These are phyloP conservation scores for Tipula helvola DNA, from an alignment of 2,888 invertebrate genomes.

Conservation along the genomic window DNA sequence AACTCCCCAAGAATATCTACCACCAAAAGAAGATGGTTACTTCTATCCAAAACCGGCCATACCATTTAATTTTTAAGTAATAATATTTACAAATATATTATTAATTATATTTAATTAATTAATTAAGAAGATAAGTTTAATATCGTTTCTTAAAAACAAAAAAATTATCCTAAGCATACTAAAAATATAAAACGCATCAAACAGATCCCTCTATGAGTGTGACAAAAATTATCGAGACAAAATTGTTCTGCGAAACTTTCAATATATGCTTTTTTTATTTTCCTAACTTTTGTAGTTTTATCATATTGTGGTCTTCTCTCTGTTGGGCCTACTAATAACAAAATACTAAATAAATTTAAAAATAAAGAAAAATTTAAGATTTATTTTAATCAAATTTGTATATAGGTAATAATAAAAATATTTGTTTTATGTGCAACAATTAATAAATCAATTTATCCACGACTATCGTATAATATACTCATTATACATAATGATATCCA, in stretches of 20 bases:
- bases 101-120: neutral
- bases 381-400: neutral
- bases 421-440: neutral
- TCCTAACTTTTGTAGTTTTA: neutral
- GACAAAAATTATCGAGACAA: neutral
- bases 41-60: slow-evolving; percentile 10
- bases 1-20: slow-evolving; percentile 31
- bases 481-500: no score
- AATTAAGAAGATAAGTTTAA: neutral
- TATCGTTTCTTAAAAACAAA: neutral
- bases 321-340: neutral
- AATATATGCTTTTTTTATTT: neutral
- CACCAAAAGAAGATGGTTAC: slow-evolving; percentile 20
- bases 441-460: neutral
- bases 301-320: neutral
- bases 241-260: neutral
- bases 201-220: neutral
- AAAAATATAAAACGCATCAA: neutral
- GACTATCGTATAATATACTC: no score
- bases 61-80: slow-evolving; percentile 9
- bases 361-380: neutral
- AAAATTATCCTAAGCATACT: neutral
- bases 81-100: neutral
- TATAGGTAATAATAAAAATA: neutral
- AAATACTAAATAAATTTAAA: neutral